Percentiles rank a stretch among this genome's conserved stretches.
Evolutionary conservation across 2,797 vertebrate species (phyloP).

Genomic region (Gymnocypris eckloni): DNA sequence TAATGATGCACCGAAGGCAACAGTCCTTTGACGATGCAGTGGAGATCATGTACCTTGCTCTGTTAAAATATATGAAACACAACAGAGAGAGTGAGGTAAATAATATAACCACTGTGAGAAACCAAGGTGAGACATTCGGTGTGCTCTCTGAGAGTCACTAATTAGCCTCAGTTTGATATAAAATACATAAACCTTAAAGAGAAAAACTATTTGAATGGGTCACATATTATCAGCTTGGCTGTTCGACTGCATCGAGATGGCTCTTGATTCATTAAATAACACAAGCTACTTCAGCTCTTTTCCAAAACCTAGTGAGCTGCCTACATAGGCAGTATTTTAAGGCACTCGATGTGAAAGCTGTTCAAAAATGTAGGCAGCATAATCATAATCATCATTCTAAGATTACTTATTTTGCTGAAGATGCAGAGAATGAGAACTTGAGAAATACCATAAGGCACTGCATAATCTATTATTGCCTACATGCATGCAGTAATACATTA

Average conservation of each 20-base stretch:
- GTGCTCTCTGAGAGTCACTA: not conserved
- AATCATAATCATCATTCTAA: not conserved
- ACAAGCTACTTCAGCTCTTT: not conserved
- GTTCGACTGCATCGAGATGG: not conserved
- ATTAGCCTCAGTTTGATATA: not conserved
- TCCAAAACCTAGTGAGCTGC: constrained; percentile 16
- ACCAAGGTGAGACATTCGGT: not conserved
- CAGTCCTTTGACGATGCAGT: not conserved
- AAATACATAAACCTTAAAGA: not conserved
- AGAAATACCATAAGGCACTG: not conserved
- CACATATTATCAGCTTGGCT: not conserved
- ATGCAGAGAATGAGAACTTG: not conserved
- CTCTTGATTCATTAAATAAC: constrained; percentile 14
- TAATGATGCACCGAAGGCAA: not conserved
- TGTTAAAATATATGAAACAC: constrained; percentile 10
- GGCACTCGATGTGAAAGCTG: not conserved
- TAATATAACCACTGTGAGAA: not conserved
- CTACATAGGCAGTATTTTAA: not conserved
- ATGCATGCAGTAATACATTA: not conserved
- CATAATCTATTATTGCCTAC: not conserved
- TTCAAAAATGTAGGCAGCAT: not conserved
- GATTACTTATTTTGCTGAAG: not conserved
- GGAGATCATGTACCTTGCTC: not conserved
- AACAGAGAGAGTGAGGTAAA: constrained; percentile 29
- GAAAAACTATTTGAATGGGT: not conserved